Base-by-base conservation (phyloP, 2,113 vertebrate genomes). In the Apeltes quadracus region DNA sequence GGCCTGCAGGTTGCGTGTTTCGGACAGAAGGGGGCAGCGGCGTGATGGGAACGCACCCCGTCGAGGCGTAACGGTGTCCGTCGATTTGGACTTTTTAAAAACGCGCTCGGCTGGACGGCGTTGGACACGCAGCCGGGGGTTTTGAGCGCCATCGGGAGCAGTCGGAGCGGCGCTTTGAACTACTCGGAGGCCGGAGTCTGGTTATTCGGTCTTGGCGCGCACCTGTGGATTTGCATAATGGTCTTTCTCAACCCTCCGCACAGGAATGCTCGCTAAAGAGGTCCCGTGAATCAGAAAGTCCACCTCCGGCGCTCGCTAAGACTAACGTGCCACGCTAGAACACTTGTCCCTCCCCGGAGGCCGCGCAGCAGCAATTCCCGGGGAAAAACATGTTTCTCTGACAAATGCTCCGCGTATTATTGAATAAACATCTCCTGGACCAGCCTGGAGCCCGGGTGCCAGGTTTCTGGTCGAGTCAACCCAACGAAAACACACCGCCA, bases 211-310 rank as follows among this genome's bases (percentile, higher is more conserved):
- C 88, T 88, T 91, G 90, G 91, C 92, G 90, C 87, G 75, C 88
- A 88, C 89, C 87, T 89, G 90, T 79, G 76, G 79, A 93, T 93
- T 93, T 93, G 89, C 92, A 94, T 93, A 92, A 93, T 92, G 82
- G 81, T 72, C 83, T 86, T 67, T 88, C 87, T 92, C 86, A 83
- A 83, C 29, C 29, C 29, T 91, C 89, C 76, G 90, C 80, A 41
- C 58, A 82, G 89, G 87, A 91, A 91, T 90, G 89, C 72, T 82
- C 61, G 82, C 83, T 85, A 84, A 88, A 90, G 78, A 85, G 81
- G 82, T 72, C 88, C 79, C 88, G 86, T 85, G 91, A 89, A 89
- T 87, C 84, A 85, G 69, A 82, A 83, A 90, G 85, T 89, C 61
- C 51, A 88, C 85, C 51, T 74, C 74, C 82, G 81, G 82, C 74